phyloP scores from a whole-genome alignment of 37 sponge, comb jelly and placozoan genomes.

The Hormiphora californensis region DNA sequence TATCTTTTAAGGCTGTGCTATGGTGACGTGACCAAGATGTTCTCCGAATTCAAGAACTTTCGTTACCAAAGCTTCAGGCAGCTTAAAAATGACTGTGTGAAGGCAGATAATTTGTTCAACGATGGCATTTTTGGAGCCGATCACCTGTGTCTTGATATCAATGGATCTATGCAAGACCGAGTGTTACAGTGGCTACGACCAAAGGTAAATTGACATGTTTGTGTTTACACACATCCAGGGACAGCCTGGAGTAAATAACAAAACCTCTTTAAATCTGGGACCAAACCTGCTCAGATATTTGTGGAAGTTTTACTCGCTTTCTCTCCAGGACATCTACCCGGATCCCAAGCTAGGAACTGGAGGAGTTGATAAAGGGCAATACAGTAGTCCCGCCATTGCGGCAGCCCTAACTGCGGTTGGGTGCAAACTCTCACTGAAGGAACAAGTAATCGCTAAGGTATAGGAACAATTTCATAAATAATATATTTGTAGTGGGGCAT shows the following conservation, averaged over 20 bases:
- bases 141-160: constrained; percentile 47
- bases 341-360: constrained; percentile 12
- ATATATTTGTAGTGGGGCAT: background rate
- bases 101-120: constrained; percentile 42
- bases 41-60: constrained; percentile 15
- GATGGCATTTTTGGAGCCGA: constrained; percentile 52
- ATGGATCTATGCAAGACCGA: constrained; percentile 47
- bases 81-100: constrained; percentile 37
- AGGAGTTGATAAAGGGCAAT: constrained; percentile 9
- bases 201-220: constrained; percentile 9
- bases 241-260: background rate
- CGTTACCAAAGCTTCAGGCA: constrained; percentile 42
- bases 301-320: too few species aligned
- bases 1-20: too few species aligned
- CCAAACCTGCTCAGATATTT: background rate
- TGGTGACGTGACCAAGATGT: constrained; percentile 49
- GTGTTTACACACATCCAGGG: background rate
- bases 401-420: constrained; percentile 15
- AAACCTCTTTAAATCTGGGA: background rate
- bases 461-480: too few species aligned
- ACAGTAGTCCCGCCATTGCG: background rate
- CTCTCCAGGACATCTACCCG: constrained; percentile 41
- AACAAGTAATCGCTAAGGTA: background rate
- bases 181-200: constrained; percentile 14
- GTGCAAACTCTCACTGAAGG: background rate